These are phyloP conservation scores for Chlamydotis undulata DNA, from an alignment of 2,113 vertebrate genomes.

Conservation along the genomic window DNA sequence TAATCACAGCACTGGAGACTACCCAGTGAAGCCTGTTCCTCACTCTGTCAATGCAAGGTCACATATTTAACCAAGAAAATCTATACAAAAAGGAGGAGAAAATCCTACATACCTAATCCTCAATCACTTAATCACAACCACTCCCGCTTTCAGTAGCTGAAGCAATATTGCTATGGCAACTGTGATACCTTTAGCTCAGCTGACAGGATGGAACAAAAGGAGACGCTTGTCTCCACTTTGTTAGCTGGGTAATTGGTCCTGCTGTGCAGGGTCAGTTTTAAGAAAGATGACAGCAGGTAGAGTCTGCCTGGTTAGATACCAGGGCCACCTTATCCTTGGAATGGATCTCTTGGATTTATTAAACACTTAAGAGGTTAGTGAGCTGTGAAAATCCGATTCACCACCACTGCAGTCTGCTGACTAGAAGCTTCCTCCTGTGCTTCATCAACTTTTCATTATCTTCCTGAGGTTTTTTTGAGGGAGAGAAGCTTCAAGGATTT, in stretches of 20 bases:
- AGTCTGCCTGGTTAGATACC: slow-evolving; percentile 11
- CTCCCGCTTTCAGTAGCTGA: neutral
- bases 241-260: slow-evolving; percentile 67
- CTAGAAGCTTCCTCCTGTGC: slow-evolving; percentile 26
- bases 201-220: neutral
- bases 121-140: neutral
- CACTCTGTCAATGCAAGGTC: neutral
- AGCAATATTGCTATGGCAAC: slow-evolving; percentile 7
- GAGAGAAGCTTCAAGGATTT: neutral
- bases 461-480: neutral
- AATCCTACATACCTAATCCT: neutral
- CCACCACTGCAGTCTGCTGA: slow-evolving; percentile 1
- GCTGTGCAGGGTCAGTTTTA: neutral
- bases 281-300: slow-evolving; percentile 36
- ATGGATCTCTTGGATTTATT: slow-evolving; percentile 32
- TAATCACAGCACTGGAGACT: neutral
- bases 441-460: slow-evolving; percentile 50
- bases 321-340: slow-evolving; percentile 34
- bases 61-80: neutral
- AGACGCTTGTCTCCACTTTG: slow-evolving; percentile 41
- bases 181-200: neutral
- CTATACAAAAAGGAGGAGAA: neutral
- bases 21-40: neutral
- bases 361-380: slow-evolving; percentile 33
- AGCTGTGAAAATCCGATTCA: slow-evolving; percentile 44